These are phyloP conservation scores for Drosophila prosaltans DNA, from an alignment of 1,140 invertebrate genomes.

Conservation along the genomic window DNA sequence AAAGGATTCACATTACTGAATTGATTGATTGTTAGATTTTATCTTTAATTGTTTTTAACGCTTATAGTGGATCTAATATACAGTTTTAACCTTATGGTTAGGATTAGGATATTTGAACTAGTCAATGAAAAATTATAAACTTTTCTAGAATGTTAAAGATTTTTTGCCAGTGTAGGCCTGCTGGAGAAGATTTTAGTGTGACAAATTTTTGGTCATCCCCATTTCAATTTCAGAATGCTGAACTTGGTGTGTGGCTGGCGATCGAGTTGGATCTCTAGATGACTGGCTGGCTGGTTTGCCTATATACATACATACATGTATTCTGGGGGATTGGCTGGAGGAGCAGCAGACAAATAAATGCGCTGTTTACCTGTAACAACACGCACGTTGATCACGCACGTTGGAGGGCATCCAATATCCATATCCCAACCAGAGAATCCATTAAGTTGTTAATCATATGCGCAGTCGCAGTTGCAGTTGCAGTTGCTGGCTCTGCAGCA, in stretches of 20 bases:
- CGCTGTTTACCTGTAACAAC: slow-evolving; percentile 77
- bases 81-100: no score
- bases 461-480: slow-evolving; percentile 46
- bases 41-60: no score
- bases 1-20: no score
- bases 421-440: slow-evolving; percentile 44
- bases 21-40: no score
- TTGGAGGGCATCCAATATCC: slow-evolving; percentile 36
- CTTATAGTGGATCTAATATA: no score
- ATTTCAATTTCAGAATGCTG: slow-evolving; percentile 31
- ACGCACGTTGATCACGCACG: slow-evolving; percentile 51
- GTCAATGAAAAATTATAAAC: no score
- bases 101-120: no score
- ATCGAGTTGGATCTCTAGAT: slow-evolving; percentile 43
- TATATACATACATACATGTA: no score
- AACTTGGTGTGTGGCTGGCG: slow-evolving; percentile 62
- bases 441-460: slow-evolving; percentile 82
- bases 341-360: slow-evolving; percentile 70
- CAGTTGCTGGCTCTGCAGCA: slow-evolving; percentile 23
- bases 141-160: no score
- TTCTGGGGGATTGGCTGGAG: slow-evolving; percentile 1
- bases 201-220: slow-evolving; percentile 67
- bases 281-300: background rate
- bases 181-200: slow-evolving; percentile 35
- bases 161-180: background rate